These are phyloP conservation scores for Xiphorhynchus elegans DNA, from an alignment of 2,113 vertebrate genomes.

Conservation along the genomic window DNA sequence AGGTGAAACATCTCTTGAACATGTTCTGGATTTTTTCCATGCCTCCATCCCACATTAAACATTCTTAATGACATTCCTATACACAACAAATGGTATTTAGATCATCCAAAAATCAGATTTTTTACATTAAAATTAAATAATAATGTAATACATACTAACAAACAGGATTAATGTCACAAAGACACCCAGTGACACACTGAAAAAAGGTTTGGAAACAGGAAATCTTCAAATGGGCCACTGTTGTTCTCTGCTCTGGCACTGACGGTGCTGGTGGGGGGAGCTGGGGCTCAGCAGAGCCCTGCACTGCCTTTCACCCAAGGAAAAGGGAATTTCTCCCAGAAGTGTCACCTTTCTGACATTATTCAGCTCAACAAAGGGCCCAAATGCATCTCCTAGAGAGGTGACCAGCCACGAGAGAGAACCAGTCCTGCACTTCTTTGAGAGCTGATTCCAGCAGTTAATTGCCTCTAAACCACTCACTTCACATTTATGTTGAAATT, in stretches of 20 bases:
- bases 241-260: background rate
- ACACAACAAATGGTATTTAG: background rate
- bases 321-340: background rate
- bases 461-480: background rate
- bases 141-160: background rate
- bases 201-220: background rate
- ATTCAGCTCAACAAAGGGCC: background rate
- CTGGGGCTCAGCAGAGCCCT: background rate
- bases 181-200: accelerated
- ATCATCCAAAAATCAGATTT: background rate
- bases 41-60: background rate
- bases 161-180: background rate
- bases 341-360: background rate
- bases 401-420: background rate
- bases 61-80: background rate
- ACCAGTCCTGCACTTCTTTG: background rate
- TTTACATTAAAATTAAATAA: background rate
- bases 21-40: accelerated
- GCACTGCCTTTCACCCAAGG: background rate
- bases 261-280: accelerated
- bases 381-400: background rate
- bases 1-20: background rate
- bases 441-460: background rate
- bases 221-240: accelerated
- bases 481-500: background rate